phyloP scores from a whole-genome alignment of 2,113 vertebrate genomes.

The Malurus elegans region DNA sequence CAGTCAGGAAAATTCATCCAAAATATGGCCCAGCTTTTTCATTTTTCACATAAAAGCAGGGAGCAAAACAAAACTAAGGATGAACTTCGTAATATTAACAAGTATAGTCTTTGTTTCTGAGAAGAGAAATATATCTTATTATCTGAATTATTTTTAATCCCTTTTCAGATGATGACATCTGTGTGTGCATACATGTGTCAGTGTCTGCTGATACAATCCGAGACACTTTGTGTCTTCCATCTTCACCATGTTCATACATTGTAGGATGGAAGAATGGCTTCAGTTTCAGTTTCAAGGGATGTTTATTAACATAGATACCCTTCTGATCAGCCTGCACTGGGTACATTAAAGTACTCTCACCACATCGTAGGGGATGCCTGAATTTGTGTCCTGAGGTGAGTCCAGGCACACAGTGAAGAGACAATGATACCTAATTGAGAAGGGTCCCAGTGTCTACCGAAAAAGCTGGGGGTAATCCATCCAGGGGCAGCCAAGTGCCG shows the following conservation, averaged over 20 bases:
- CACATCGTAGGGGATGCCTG: accelerated
- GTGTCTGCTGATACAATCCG: background rate
- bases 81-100: background rate
- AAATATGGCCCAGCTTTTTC: background rate
- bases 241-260: background rate
- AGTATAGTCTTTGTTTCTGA: background rate
- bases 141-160: background rate
- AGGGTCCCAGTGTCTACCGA: background rate
- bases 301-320: background rate
- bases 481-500: background rate
- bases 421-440: background rate
- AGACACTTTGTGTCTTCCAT: background rate
- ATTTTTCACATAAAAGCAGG: background rate
- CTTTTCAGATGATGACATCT: background rate
- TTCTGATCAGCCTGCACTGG: background rate
- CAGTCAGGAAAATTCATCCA: background rate
- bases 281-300: background rate
- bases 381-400: background rate
- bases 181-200: no score
- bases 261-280: background rate
- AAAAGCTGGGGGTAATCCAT: background rate
- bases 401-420: background rate
- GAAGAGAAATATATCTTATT: background rate
- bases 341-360: background rate
- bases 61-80: background rate